Evolutionary conservation across 2,113 vertebrate genomes (phyloP), one percentile per base, ranked within the genome.

Genomic region (Blennius ocellaris): DNA sequence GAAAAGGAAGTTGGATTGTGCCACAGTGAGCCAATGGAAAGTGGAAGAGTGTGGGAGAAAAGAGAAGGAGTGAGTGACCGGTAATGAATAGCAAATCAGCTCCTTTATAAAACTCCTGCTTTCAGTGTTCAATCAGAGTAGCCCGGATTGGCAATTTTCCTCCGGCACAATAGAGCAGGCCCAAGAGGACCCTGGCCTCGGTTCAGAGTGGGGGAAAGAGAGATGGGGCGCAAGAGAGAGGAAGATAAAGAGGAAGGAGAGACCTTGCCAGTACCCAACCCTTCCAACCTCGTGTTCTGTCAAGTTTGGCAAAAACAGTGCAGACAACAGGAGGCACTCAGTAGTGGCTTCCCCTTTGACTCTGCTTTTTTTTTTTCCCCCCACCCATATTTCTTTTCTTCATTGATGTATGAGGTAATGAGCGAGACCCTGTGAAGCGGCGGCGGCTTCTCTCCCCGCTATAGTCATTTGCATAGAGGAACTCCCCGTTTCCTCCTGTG

Each of bases 71-170:
- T 71, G 80, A 81, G 77, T 69, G 89, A 87, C 82, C 85, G 84
- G 81, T 92, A 90, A 90, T 92, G 91, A 92, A 92, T 92, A 90
- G 91, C 84, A 93, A 92, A 93, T 92, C 90, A 93, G 86, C 82
- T 86, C 73, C 84, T 91, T 93, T 87, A 91, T 89, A 90, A 86
- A 91, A 89, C 78, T 82, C 83, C 84, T 86, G 85, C 90, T 85
- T 89, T 87, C 86, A 87, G 73, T 88, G 91, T 91, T 92, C 91
- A 92, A 91, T 93, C 91, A 92, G 87, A 88, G 76, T 40, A 57
- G 68, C 80, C 85, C 45, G 80, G 87, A 91, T 91, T 90, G 88
- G 81, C 92, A 92, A 92, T 92, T 92, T 93, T 90, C 83, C 80
- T 90, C 68, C 8, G 77, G 85, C 84, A 91, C 89, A 92, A 91